phyloP scores from a whole-genome alignment of 2,888 invertebrate species.

The Andrena bicolor region DNA sequence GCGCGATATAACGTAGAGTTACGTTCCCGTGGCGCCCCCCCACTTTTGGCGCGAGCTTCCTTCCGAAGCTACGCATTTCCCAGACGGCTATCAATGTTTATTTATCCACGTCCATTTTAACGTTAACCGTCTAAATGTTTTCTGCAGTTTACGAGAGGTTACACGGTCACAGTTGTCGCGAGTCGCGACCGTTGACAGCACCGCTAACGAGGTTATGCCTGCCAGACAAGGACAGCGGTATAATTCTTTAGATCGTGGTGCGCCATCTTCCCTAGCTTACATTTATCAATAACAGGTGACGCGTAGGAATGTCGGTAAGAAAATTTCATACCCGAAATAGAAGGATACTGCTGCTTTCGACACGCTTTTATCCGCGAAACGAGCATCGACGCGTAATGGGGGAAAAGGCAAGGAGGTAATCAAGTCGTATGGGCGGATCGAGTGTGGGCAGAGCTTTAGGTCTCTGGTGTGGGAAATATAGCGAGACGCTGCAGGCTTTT shows the following conservation, averaged over 20 bases:
- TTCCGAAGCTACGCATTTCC: neutral
- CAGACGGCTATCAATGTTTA: neutral
- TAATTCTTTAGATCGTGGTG: neutral
- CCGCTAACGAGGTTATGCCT: slow-evolving; percentile 41
- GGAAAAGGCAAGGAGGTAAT: slow-evolving; percentile 14
- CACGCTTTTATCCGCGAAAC: neutral
- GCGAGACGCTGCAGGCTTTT: slow-evolving; percentile 71
- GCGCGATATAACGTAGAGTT: too few species aligned
- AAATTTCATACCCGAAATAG: neutral
- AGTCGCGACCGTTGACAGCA: slow-evolving; percentile 49
- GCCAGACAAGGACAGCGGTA: slow-evolving; percentile 29
- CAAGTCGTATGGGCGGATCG: slow-evolving; percentile 29
- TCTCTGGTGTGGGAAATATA: slow-evolving; percentile 73
- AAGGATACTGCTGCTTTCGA: neutral
- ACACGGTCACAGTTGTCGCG: slow-evolving; percentile 1
- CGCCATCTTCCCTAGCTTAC: neutral
- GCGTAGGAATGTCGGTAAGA: neutral
- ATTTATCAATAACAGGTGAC: neutral
- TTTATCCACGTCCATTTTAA: too few species aligned
- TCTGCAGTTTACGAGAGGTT: slow-evolving; percentile 56
- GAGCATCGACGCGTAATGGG: neutral
- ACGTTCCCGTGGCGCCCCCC: too few species aligned
- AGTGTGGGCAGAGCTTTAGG: slow-evolving; percentile 65
- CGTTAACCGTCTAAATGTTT: neutral
- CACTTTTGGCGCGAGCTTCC: too few species aligned